phyloP scores from a whole-genome alignment of 2,888 invertebrate genomes.

The Uropetala carovei region DNA sequence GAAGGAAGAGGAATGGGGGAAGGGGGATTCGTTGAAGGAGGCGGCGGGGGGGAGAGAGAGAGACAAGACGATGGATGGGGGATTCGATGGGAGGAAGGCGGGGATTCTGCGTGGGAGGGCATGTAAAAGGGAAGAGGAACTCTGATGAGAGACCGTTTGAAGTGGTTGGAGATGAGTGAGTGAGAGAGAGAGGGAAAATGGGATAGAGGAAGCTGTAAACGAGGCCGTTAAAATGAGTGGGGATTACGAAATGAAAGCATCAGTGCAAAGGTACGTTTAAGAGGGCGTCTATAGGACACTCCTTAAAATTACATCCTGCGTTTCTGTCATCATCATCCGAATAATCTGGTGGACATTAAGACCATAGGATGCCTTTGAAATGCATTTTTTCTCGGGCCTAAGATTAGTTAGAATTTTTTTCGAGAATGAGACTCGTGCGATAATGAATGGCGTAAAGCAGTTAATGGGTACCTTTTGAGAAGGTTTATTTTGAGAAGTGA shows the following conservation, averaged over 20 bases:
- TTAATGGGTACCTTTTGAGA: neutral
- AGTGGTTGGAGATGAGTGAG: neutral
- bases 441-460: neutral
- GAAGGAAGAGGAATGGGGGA: neutral
- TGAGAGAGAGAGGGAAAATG: conserved; percentile 10
- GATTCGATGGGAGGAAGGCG: neutral
- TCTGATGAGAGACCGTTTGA: neutral
- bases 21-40: conserved; percentile 12
- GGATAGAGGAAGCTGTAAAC: conserved; percentile 16
- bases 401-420: neutral
- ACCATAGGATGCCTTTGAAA: conserved; percentile 8
- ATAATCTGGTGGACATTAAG: conserved; percentile 16
- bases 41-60: neutral
- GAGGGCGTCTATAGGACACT: conserved; percentile 38
- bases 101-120: neutral
- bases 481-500: neutral
- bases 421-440: neutral
- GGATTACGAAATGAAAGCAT: conserved; percentile 57
- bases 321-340: neutral
- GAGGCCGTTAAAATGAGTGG: conserved; percentile 60
- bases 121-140: conserved; percentile 30
- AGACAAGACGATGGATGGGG: neutral
- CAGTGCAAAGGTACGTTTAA: conserved; percentile 50
- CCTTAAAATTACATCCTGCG: conserved; percentile 51
- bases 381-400: neutral